phyloP scores from a whole-genome alignment of 2,113 vertebrate species.

The Rattus norvegicus region DNA sequence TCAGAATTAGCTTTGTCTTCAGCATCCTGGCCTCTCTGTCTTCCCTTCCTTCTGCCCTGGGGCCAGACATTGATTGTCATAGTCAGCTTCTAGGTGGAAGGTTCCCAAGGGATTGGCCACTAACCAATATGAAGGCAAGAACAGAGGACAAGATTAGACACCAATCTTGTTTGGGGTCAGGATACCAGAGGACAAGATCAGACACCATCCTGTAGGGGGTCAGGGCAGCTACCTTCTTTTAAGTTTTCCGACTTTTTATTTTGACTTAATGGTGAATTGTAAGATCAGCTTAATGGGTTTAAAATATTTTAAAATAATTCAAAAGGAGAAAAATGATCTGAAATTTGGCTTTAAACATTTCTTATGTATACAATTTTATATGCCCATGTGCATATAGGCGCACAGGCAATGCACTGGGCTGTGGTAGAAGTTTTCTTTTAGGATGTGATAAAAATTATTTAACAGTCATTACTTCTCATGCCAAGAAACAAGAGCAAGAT shows the following conservation, averaged over 20 bases:
- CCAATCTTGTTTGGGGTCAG: too few relatives aligned
- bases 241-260: background rate
- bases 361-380: background rate
- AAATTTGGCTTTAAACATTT: conserved; percentile 29
- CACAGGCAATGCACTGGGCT: background rate
- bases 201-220: background rate
- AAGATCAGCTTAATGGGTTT: conserved; percentile 36
- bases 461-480: background rate
- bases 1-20: background rate
- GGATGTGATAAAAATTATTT: conserved; percentile 25
- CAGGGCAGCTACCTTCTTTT: too few relatives aligned
- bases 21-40: background rate
- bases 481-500: conserved; percentile 27
- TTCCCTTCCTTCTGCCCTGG: background rate
- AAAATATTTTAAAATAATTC: conserved; percentile 45
- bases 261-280: background rate
- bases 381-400: background rate
- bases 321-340: conserved; percentile 10
- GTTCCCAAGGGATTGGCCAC: background rate
- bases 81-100: background rate
- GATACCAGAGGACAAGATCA: too few relatives aligned
- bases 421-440: conserved; percentile 48
- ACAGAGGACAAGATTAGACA: background rate
- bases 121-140: background rate
- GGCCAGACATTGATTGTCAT: background rate